These are phyloP conservation scores for Latheticus oryzae DNA, from an alignment of 2,888 invertebrate genomes.

Conservation along the genomic window DNA sequence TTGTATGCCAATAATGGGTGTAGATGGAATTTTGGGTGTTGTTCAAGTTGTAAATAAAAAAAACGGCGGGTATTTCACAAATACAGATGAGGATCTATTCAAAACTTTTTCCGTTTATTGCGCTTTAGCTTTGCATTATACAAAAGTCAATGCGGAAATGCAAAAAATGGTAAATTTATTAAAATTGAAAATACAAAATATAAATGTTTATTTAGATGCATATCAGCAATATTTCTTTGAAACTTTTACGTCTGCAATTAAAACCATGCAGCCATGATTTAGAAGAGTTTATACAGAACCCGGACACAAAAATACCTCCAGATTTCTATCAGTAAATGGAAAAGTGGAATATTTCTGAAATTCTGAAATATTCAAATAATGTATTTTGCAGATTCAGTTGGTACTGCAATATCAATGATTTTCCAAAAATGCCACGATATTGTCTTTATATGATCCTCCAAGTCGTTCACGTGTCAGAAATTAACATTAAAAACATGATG, in stretches of 20 bases:
- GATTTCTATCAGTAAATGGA: slow-evolving; percentile 68
- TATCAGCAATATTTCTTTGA: slow-evolving; percentile 42
- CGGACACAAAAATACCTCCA: slow-evolving; percentile 63
- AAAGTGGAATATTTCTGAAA: slow-evolving; percentile 33
- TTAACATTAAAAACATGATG: slow-evolving; percentile 63
- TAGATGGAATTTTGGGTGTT: slow-evolving; percentile 65
- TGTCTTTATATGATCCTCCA: slow-evolving; percentile 69
- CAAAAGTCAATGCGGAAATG: slow-evolving; percentile 68
- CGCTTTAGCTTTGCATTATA: slow-evolving; percentile 71
- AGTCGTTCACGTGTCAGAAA: slow-evolving; percentile 65
- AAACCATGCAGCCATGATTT: slow-evolving; percentile 69
- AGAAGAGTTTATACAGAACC: slow-evolving; percentile 65
- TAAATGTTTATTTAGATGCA: slow-evolving; percentile 20
- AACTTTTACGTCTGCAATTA: slow-evolving; percentile 67
- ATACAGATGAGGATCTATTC: slow-evolving; percentile 69
- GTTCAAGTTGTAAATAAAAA: slow-evolving; percentile 71
- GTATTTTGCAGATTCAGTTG: slow-evolving; percentile 67
- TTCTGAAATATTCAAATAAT: slow-evolving; percentile 23
- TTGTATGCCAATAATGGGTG: slow-evolving; percentile 69
- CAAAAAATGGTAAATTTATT: slow-evolving; percentile 58
- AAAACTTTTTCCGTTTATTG: slow-evolving; percentile 71
- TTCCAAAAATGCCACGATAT: slow-evolving; percentile 68
- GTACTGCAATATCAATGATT: slow-evolving; percentile 68
- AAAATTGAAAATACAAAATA: background rate
- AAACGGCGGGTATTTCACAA: slow-evolving; percentile 65